Conservation (phyloP, 2,113 vertebrate species). For the Hippocampus comes region DNA sequence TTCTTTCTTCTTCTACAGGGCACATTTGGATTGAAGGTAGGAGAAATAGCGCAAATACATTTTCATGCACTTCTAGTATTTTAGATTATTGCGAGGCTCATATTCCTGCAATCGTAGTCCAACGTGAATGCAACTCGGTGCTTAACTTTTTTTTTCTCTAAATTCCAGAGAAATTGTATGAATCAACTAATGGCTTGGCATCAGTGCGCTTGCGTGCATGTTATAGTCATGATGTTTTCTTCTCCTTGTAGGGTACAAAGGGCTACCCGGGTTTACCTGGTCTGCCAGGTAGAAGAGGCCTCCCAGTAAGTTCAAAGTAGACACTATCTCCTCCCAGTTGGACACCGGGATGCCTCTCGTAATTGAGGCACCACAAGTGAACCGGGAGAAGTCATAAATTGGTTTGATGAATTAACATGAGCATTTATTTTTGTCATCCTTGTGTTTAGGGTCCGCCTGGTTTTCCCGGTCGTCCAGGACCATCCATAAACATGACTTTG, state of each 20-base stretch:
- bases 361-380: neutral
- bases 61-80: neutral
- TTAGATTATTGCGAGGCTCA: no score
- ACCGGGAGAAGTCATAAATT: neutral
- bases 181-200: neutral
- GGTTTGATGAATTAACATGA: neutral
- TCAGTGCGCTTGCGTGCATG: neutral
- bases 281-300: slow-evolving; percentile 66
- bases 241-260: slow-evolving; percentile 76
- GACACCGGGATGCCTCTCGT: neutral
- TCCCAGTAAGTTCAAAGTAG: slow-evolving; percentile 68
- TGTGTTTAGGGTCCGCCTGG: slow-evolving; percentile 77
- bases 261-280: slow-evolving; percentile 78
- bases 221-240: neutral
- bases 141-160: no score
- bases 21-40: slow-evolving; percentile 78
- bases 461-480: slow-evolving; percentile 72
- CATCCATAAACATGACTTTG: slow-evolving; percentile 63
- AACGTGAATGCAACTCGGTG: neutral
- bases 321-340: neutral
- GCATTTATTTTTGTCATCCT: neutral
- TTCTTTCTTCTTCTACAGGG: slow-evolving; percentile 69
- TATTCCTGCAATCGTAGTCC: no score
- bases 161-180: no score
- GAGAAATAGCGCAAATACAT: slow-evolving; percentile 35